A percentile compares a stretch with the other conserved stretches of the same genome.
Conservation (phyloP, 2,888 invertebrate species). For the Leucoptera coffeella region DNA sequence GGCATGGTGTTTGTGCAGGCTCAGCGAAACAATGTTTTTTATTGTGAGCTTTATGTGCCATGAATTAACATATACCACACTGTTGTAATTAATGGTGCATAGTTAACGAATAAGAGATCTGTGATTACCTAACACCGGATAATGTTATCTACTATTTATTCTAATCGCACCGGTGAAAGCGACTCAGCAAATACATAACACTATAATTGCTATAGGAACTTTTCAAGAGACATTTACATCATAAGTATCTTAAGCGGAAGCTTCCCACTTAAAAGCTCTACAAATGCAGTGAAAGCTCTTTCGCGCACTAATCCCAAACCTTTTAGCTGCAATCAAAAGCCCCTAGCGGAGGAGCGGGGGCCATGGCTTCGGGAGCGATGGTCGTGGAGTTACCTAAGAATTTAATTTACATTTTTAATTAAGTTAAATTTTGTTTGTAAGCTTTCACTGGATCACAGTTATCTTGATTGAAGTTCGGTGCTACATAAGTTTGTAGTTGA, state of each 20-base stretch:
- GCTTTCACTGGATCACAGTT: constrained; percentile 52
- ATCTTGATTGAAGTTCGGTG: constrained; percentile 54
- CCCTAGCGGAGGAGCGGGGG: constrained; percentile 29
- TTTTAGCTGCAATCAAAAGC: constrained; percentile 57
- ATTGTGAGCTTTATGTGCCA: too few relatives aligned
- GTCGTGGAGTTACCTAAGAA: constrained; percentile 52
- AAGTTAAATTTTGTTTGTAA: constrained; percentile 53
- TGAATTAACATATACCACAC: too few relatives aligned
- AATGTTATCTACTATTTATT: too few relatives aligned
- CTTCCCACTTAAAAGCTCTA: constrained; percentile 55
- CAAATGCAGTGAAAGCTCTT: constrained; percentile 56
- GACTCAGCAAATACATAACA: too few relatives aligned
- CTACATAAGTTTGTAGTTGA: constrained; percentile 51
- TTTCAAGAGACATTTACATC: constrained; percentile 41
- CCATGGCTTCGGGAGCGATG: constrained; percentile 25
- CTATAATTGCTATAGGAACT: constrained; percentile 11
- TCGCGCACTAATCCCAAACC: constrained; percentile 54
- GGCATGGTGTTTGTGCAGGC: too few relatives aligned
- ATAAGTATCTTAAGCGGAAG: constrained; percentile 53
- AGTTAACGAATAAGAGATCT: constrained; percentile 17
- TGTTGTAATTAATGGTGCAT: too few relatives aligned
- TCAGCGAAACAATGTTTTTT: too few relatives aligned
- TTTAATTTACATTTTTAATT: constrained; percentile 56
- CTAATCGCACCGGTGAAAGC: too few relatives aligned
- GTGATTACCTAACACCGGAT: too few relatives aligned